Conservation (phyloP, 2,888 invertebrate species). For the Oscheius myriophilus region DNA sequence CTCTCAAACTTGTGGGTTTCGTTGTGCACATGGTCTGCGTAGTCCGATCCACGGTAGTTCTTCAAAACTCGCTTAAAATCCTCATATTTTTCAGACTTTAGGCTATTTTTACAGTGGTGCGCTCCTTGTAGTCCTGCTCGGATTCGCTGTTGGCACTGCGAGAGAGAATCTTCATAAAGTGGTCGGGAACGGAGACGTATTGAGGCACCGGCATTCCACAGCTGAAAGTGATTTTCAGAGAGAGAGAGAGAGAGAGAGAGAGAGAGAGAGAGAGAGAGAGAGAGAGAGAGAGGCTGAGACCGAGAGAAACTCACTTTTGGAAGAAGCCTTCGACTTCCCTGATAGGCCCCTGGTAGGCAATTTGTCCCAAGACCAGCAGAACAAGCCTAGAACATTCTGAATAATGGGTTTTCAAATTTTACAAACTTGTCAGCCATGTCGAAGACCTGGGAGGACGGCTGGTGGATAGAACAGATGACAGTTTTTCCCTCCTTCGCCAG, state of each 20-base stretch:
- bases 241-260: too few species aligned
- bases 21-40: neutral
- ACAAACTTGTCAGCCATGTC: slow-evolving; percentile 83
- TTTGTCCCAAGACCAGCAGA: slow-evolving; percentile 50
- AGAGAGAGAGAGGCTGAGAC: too few species aligned
- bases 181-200: slow-evolving; percentile 67
- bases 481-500: slow-evolving; percentile 81
- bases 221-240: neutral
- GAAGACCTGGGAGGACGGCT: slow-evolving; percentile 88
- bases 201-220: slow-evolving; percentile 48
- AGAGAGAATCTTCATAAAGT: slow-evolving; percentile 64
- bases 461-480: slow-evolving; percentile 90
- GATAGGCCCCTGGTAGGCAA: slow-evolving; percentile 55
- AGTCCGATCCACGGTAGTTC: neutral
- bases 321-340: slow-evolving; percentile 29
- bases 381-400: neutral
- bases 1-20: slow-evolving; percentile 2
- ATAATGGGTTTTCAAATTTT: too few species aligned
- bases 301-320: neutral
- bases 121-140: slow-evolving; percentile 35
- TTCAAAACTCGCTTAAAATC: neutral
- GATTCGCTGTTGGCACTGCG: slow-evolving; percentile 32
- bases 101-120: slow-evolving; percentile 27
- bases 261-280: too few species aligned
- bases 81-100: too few species aligned